A percentile compares a stretch with the other conserved stretches of the same genome.
These are phyloP conservation scores for Lypha dubia DNA, from an alignment of 2,888 invertebrate genomes.

Conservation along the genomic window DNA sequence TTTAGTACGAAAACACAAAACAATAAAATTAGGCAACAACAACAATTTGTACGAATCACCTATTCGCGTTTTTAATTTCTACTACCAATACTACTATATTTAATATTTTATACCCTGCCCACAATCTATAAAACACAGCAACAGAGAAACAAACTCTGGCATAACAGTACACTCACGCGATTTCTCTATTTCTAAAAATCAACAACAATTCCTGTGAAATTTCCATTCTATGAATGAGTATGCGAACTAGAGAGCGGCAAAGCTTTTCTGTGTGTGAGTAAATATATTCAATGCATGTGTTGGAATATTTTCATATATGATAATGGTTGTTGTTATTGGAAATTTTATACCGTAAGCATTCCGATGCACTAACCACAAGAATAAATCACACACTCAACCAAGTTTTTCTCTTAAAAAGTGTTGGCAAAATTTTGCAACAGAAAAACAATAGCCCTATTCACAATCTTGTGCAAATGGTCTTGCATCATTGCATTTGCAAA, in stretches of 20 bases:
- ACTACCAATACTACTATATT: conserved; percentile 69
- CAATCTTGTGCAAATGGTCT: too few relatives aligned
- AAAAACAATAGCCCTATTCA: too few relatives aligned
- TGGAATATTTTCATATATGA: neutral
- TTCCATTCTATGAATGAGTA: conserved; percentile 11
- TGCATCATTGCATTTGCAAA: too few relatives aligned
- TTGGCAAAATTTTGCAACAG: too few relatives aligned
- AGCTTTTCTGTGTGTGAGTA: conserved; percentile 8
- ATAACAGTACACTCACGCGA: conserved; percentile 56
- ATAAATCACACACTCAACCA: conserved; percentile 3
- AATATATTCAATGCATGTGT: neutral
- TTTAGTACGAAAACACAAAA: conserved; percentile 23
- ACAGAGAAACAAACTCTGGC: conserved; percentile 33
- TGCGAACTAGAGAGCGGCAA: conserved; percentile 49
- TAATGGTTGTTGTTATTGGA: neutral
- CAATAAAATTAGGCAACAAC: conserved; percentile 24
- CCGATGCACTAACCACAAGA: conserved; percentile 57
- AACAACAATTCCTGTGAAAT: conserved; percentile 8
- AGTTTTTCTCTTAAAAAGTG: neutral
- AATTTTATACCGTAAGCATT: conserved; percentile 46
- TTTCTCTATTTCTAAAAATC: conserved; percentile 45
- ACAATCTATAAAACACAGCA: conserved; percentile 77
- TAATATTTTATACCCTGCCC: conserved; percentile 82
- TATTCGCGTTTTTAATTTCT: conserved; percentile 80
- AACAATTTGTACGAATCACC: conserved; percentile 81